Base-by-base conservation (phyloP, 2,888 invertebrate species). In the Pseudococcus jackbeardsleyi region DNA sequence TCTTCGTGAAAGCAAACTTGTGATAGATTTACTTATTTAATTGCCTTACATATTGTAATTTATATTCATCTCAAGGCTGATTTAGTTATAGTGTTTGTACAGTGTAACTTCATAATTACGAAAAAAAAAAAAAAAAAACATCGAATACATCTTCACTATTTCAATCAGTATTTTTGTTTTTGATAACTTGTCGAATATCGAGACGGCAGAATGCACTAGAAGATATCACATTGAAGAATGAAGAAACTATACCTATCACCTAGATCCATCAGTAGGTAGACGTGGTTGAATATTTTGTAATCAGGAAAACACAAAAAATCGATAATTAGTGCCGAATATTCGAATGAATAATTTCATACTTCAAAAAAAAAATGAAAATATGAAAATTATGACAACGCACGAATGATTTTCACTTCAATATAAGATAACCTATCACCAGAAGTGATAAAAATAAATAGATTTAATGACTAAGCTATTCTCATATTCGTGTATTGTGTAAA, bases 1-100 rank as follows among this genome's bases (percentile, higher is more conserved):
- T 33, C 26, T 2, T 33, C 1, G 26, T 3, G 26, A 33, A 33
- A 33, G 26, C 26, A 3, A 33, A 33, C 3, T 33, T 33, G 26
- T 33, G 26, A 33, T 33, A 33, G 26, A 33, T 33, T 33, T 33
- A 33, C 26, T 33, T 79, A 42, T 79, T n/a, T 11, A 15, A 72
- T 33, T 72, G 26, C 33, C n/a, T 7, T 26, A 33, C 7, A 64
- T 19, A 33, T 72, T 72, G 17, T 72, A 33, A 72, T 33, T 72
- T 72, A 72, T 72, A 33, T 72, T 72, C 42, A 19, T 79, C 17
- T 42, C 79, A 79, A 79, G 79, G 79, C 79, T 79, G 79, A 79
- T 79, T 79, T 79, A 42, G 42, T 79, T 79, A n/a, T 79, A 79
- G 17, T 42, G 19, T 79, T 42, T 79, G 42, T 42, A 42, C 15